Base-by-base conservation (phyloP, 1,140 invertebrate genomes). In the Nephila pilipes region DNA sequence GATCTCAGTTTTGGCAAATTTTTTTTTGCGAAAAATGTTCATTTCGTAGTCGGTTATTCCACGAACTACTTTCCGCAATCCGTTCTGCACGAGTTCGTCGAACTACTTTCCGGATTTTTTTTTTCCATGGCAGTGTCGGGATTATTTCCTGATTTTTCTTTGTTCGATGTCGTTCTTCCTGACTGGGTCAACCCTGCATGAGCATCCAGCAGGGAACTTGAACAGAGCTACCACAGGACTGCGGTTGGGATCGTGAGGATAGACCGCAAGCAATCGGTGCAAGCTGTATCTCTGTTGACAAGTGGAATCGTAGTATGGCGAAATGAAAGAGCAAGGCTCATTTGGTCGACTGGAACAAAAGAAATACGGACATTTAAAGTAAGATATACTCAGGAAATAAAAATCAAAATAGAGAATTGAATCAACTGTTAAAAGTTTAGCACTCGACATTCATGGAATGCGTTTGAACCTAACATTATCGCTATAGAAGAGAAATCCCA, bases 241-340 rank as follows among this genome's bases (percentile, higher is more conserved):
- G 38, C 94, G 93, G 22, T 95, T 94, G 14, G 95, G 94, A 87
- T 95, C 95, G 57, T 95, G 94, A 0, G 95, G 96, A 94, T 96
- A 95, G 1, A 96, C 93, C 46, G 95, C 95, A 54, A 96, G 94
- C 22, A 96, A 93, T 22, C 96, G 95, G 20, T 95, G 95, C 57
- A 95, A 95, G 81, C 95, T 95, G 94, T 95, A 95, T 29, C 95
- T 80, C 90, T 95, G 95, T 57, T 95, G 94, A 90, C 95, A 96
- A n/a, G 94, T 95, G 0, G 95, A 96, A 85, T 95, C 95, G 93
- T 96, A 96, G 92, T 95, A 96, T 0, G 96, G 95, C 25, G 95
- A 94, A 38, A 96, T 95, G 94, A 95, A 96, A 81, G 95, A 95
- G 92, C 96, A 96, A 94, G 95, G 94, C 94, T 95, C 63, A 94